Percentiles rank a stretch among this genome's conserved stretches.
phyloP scores from a whole-genome alignment of 2,888 invertebrate genomes.

The Philopedon plagiatum region DNA sequence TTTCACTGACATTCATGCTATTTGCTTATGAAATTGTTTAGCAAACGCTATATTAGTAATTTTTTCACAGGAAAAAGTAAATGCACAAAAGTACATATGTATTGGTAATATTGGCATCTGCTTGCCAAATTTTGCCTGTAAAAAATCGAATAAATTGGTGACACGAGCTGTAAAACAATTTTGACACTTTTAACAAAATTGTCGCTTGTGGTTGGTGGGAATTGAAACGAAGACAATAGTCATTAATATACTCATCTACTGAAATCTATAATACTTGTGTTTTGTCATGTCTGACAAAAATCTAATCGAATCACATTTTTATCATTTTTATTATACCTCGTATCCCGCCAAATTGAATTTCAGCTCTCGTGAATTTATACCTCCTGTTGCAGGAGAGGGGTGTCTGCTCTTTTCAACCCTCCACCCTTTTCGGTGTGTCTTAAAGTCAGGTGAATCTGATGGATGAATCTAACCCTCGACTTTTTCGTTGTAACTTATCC shows the following conservation, averaged over 20 bases:
- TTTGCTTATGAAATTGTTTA: too few relatives aligned
- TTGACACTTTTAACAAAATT: too few relatives aligned
- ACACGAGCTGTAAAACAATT: too few relatives aligned
- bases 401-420: constrained; percentile 16
- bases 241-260: background rate
- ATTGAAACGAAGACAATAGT: too few relatives aligned
- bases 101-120: too few relatives aligned
- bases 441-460: constrained; percentile 47
- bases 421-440: constrained; percentile 26
- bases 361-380: constrained; percentile 37
- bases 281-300: background rate
- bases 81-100: too few relatives aligned
- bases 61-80: too few relatives aligned
- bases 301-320: background rate
- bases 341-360: constrained; percentile 33
- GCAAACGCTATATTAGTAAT: too few relatives aligned
- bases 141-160: too few relatives aligned
- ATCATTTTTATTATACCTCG: background rate
- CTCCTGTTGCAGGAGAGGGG: constrained; percentile 38
- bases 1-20: too few relatives aligned
- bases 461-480: constrained; percentile 48
- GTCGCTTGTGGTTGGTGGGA: too few relatives aligned
- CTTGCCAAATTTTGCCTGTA: too few relatives aligned
- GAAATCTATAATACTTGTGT: background rate
- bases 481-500: constrained; percentile 43